Percentiles rank a stretch among this genome's conserved stretches.
Evolutionary conservation across 2,888 invertebrate species (phyloP).

Genomic region (Asteroscopus sphinx): DNA sequence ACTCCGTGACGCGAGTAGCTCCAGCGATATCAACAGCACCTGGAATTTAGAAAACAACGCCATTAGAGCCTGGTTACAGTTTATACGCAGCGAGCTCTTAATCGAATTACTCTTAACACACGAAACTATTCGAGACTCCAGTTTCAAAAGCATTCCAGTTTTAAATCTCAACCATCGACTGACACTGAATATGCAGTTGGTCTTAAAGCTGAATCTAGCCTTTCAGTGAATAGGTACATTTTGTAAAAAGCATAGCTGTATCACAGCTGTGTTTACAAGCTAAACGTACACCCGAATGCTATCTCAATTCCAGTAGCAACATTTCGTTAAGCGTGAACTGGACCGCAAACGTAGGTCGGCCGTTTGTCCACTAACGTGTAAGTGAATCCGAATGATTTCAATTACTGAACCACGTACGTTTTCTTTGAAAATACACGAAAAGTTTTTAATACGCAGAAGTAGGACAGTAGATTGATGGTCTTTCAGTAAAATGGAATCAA

Average conservation of each 20-base stretch:
- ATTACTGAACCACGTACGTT: constrained; percentile 54
- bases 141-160: constrained; percentile 27
- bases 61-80: constrained; percentile 28
- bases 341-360: constrained; percentile 59
- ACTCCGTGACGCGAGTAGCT: constrained; percentile 77
- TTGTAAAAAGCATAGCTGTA: constrained; percentile 54
- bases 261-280: constrained; percentile 38
- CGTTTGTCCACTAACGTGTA: constrained; percentile 52
- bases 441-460: constrained; percentile 68
- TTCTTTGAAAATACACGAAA: constrained; percentile 59
- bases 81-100: constrained; percentile 3
- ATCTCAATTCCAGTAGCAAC: constrained; percentile 54
- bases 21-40: constrained; percentile 80
- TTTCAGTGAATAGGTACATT: constrained; percentile 55
- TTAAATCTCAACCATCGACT: constrained; percentile 18
- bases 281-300: constrained; percentile 55
- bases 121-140: constrained; percentile 5
- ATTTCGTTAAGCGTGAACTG: constrained; percentile 58
- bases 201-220: constrained; percentile 28
- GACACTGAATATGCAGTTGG: constrained; percentile 34
- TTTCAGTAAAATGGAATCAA: constrained; percentile 75
- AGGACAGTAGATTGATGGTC: constrained; percentile 72
- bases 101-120: constrained; percentile 1
- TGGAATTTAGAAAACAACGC: constrained; percentile 69
- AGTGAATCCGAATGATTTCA: constrained; percentile 61